phyloP scores from a whole-genome alignment of 2,888 invertebrate species.

The Monochamus alternatus region DNA sequence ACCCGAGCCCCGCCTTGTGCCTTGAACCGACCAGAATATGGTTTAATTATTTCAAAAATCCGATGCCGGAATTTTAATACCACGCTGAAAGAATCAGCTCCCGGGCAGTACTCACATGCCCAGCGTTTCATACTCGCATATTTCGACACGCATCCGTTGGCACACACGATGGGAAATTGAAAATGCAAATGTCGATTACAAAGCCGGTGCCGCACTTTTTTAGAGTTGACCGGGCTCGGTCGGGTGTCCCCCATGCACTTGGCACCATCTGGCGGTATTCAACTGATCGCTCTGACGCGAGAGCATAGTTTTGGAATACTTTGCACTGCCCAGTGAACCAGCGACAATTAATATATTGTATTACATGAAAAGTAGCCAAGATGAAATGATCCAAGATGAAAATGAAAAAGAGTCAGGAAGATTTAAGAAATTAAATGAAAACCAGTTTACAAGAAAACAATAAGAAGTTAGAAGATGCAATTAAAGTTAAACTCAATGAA shows the following conservation, averaged over 20 bases:
- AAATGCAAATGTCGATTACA: constrained; percentile 58
- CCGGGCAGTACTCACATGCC: constrained; percentile 46
- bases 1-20: neutral
- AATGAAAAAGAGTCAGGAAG: too few species aligned
- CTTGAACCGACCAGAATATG: constrained; percentile 13
- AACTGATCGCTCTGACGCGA: constrained; percentile 36
- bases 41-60: constrained; percentile 43
- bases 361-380: too few species aligned
- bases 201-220: constrained; percentile 50
- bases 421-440: too few species aligned
- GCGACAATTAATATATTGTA: too few species aligned
- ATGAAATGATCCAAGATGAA: too few species aligned
- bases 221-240: constrained; percentile 51
- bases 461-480: too few species aligned
- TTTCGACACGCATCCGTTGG: constrained; percentile 55
- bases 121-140: constrained; percentile 52
- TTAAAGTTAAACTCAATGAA: too few species aligned
- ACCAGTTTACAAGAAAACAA: too few species aligned
- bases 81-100: constrained; percentile 45
- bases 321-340: too few species aligned
- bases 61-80: constrained; percentile 45
- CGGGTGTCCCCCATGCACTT: constrained; percentile 51
- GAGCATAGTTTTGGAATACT: too few species aligned
- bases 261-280: constrained; percentile 49
- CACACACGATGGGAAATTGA: constrained; percentile 57